Percentiles rank a stretch among this genome's conserved stretches.
phyloP scores from a whole-genome alignment of 2,797 vertebrate species.

The Knipowitschia caucasica region DNA sequence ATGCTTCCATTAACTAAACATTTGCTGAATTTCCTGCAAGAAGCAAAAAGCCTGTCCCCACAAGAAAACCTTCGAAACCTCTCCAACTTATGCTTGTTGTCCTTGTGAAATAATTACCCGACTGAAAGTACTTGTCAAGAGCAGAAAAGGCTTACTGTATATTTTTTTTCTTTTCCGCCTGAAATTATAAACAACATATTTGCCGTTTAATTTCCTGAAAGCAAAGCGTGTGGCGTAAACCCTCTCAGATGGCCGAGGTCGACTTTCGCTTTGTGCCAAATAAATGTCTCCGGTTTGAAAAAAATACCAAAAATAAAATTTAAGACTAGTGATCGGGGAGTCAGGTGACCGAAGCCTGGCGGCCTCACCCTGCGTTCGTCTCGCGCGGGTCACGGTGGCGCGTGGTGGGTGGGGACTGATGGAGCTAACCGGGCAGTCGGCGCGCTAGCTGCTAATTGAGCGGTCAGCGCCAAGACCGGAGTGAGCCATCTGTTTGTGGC shows the following conservation, averaged over 20 bases:
- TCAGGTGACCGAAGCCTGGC: slow-evolving; percentile 15
- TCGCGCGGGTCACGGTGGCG: slow-evolving; percentile 13
- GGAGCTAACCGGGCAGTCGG: slow-evolving; percentile 69
- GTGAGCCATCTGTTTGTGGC: slow-evolving; percentile 81
- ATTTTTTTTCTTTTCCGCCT: slow-evolving; percentile 3
- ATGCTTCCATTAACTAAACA: not conserved
- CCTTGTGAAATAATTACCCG: slow-evolving; percentile 10
- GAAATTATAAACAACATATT: slow-evolving; percentile 10
- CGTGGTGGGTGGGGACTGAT: slow-evolving; percentile 41
- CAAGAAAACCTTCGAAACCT: not conserved
- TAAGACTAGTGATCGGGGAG: slow-evolving; percentile 10
- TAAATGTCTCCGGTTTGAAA: not conserved
- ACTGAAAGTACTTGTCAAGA: slow-evolving; percentile 7
- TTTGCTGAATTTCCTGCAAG: not conserved
- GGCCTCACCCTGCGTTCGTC: slow-evolving; percentile 31
- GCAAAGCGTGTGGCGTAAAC: not conserved
- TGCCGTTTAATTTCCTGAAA: slow-evolving; percentile 4
- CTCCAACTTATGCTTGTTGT: slow-evolving; percentile 11
- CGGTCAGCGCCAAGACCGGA: slow-evolving; percentile 76
- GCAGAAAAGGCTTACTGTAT: slow-evolving; percentile 16
- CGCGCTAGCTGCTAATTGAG: slow-evolving; percentile 80
- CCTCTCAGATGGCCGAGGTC: slow-evolving; percentile 9
- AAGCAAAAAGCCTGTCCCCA: not conserved
- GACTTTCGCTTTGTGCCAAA: not conserved
- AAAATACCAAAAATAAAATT: not conserved